These are phyloP conservation scores for Hyla sarda DNA, from an alignment of 2,113 vertebrate species.

Conservation along the genomic window DNA sequence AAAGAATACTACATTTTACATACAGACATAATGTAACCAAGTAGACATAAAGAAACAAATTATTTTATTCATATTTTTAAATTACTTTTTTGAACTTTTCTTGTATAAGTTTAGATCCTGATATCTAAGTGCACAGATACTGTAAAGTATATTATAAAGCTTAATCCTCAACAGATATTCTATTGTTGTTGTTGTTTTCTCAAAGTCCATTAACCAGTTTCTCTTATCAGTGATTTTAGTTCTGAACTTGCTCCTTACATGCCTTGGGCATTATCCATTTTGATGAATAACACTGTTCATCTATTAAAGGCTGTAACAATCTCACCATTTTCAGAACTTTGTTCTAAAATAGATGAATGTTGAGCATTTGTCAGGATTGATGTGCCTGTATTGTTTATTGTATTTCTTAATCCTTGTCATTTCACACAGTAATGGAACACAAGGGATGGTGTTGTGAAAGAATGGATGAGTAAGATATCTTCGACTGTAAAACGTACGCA, in stretches of 20 bases:
- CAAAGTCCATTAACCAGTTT: constrained; percentile 47
- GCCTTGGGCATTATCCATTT: constrained; percentile 48
- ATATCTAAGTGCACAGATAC: not conserved
- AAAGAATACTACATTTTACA: too few species aligned
- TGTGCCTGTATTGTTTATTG: constrained; percentile 30
- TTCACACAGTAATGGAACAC: constrained; percentile 24
- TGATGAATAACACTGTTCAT: constrained; percentile 41
- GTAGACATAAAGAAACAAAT: not conserved
- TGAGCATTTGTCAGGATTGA: constrained; percentile 37
- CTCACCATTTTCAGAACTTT: constrained; percentile 24
- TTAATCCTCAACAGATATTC: constrained; percentile 24
- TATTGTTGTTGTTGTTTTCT: constrained; percentile 39
- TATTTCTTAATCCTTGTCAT: constrained; percentile 27
- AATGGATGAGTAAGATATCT: not conserved
- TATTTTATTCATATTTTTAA: not conserved
- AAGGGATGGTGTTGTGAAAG: not conserved
- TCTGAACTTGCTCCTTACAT: constrained; percentile 10
- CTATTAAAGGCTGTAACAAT: constrained; percentile 39
- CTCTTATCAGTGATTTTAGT: constrained; percentile 40
- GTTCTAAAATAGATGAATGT: constrained; percentile 34
- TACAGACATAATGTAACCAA: too few species aligned
- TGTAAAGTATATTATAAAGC: constrained; percentile 6
- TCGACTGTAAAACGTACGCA: not conserved
- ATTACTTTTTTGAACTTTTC: not conserved
- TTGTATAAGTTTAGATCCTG: not conserved